phyloP scores from a whole-genome alignment of 1,140 invertebrate genomes.

The Leptopilina clavipes region DNA sequence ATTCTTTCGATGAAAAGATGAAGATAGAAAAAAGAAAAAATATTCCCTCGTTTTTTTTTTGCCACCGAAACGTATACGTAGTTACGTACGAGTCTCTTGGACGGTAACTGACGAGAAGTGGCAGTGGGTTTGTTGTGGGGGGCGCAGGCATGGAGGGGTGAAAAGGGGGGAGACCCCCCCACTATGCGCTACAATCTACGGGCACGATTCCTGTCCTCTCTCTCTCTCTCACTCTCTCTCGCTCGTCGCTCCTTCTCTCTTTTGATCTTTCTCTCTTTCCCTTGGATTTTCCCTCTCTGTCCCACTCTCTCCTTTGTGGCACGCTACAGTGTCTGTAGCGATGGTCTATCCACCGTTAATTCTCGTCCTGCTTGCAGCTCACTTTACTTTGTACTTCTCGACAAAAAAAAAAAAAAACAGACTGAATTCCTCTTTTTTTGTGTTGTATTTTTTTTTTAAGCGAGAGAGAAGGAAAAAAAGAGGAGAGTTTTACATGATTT shows the following conservation, averaged over 20 bases:
- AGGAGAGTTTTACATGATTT: neutral
- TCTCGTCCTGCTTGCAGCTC: neutral
- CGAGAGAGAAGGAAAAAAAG: no score
- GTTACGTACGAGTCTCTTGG: constrained; percentile 45
- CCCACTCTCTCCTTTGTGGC: neutral
- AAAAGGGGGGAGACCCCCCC: constrained; percentile 33
- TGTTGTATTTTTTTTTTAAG: no score
- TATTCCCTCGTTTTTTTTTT: neutral
- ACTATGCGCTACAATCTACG: constrained; percentile 31
- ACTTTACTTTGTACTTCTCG: no score
- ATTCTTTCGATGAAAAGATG: no score
- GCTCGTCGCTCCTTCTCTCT: constrained; percentile 4
- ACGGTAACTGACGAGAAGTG: constrained; percentile 48
- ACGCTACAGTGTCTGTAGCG: neutral
- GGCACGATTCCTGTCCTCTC: constrained; percentile 16
- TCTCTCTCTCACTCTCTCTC: constrained; percentile 7
- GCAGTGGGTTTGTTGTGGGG: constrained; percentile 38
- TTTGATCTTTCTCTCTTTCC: constrained; percentile 31
- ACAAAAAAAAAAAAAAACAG: no score
- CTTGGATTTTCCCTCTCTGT: constrained; percentile 16
- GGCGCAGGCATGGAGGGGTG: neutral
- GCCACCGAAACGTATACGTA: constrained; percentile 29
- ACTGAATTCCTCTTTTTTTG: no score
- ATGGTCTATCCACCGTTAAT: constrained; percentile 35
- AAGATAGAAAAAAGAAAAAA: no score